Evolutionary conservation across 2,113 vertebrate species (phyloP), one percentile per base, ranked within the genome.

Genomic region (Otus sunia): DNA sequence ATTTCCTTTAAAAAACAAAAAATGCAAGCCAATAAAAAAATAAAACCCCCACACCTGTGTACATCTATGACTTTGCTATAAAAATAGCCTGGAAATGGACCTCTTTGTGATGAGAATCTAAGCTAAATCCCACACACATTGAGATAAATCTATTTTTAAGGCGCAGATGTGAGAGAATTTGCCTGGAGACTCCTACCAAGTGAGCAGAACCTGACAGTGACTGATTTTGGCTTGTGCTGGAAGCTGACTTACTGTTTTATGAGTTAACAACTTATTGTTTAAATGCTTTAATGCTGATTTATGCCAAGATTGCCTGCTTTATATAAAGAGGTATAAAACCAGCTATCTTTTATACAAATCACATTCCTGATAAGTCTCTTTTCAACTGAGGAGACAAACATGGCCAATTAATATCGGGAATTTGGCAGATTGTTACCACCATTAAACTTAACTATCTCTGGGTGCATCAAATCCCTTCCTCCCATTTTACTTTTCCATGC

Each of bases 231-330:
- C 81, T 90, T 95, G 45, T 93, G 88, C 88, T 93, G 75, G 92
- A 97, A 96, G 71, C 53, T 88, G 95, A 90, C 85, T 96, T 96
- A 95, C 86, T 94, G 74, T 77, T 97, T 96, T 90, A 96, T 88
- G 82, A 94, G 90, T 96, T 97, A 96, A 90, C 90, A 92, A 88
- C 95, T 96, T 97, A 96, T 89, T 95, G 96, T 96, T 96, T 94
- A 96, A 97, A 97, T 96, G 96, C 59, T 95, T 92, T 97, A 96
- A 96, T 96, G 94, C 75, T 96, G 96, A 97, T 97, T 97, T 97
- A 98, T 96, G 94, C 49, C 45, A 90, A 97, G 74, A 95, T 82
- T 87, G 49, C 45, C 71, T 72, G 39, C 34, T 77, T 79, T 96
- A 82, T 92, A 95, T 94, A 94, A 97, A 90, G 84, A 96, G 49